Percentiles rank a stretch among this genome's conserved stretches.
These are phyloP conservation scores for Toxotes jaculatrix DNA, from an alignment of 2,113 vertebrate species.

Conservation along the genomic window DNA sequence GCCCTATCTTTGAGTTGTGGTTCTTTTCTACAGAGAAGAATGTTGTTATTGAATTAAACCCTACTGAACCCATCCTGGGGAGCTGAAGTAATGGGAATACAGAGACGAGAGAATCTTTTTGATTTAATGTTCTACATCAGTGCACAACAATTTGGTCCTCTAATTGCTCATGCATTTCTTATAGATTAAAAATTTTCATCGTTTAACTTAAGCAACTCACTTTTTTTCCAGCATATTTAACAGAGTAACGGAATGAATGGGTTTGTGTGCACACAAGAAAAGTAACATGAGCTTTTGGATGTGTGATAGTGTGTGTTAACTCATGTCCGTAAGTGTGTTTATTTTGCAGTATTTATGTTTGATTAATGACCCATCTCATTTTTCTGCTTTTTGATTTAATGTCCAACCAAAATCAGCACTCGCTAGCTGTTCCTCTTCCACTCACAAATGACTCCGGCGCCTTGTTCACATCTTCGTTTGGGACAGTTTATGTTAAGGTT, in stretches of 20 bases:
- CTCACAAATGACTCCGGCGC: neutral
- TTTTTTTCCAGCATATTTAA: neutral
- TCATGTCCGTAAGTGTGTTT: neutral
- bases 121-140: conserved; percentile 38
- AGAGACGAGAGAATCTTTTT: conserved; percentile 5
- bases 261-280: neutral
- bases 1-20: neutral
- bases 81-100: conserved; percentile 5
- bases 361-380: conserved; percentile 31
- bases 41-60: conserved; percentile 30
- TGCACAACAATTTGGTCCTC: conserved; percentile 22
- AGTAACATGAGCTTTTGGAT: conserved; percentile 17
- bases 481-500: conserved; percentile 42
- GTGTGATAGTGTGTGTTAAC: conserved; percentile 1
- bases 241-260: neutral
- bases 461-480: conserved; percentile 5
- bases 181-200: neutral
- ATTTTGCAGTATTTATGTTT: neutral
- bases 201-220: conserved; percentile 20
- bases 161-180: conserved; percentile 22
- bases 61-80: conserved; percentile 10
- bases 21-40: neutral
- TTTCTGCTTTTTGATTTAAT: conserved; percentile 18
- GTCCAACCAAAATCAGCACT: conserved; percentile 17
- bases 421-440: conserved; percentile 15